phyloP scores from a whole-genome alignment of 2,888 invertebrate species.

The Torymus texanus region DNA sequence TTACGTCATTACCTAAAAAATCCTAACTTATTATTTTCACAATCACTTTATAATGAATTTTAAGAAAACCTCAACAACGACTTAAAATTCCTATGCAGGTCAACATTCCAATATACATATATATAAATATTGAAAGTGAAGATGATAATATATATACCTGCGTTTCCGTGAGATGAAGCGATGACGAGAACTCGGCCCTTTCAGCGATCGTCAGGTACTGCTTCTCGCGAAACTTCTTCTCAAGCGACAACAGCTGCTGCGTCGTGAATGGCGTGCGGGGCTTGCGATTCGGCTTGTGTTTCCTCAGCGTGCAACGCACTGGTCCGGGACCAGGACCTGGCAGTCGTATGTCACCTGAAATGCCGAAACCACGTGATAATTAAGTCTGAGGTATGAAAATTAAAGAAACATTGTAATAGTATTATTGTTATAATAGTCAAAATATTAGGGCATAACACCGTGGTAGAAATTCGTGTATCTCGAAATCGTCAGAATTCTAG shows the following conservation, averaged over 20 bases:
- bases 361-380: background rate
- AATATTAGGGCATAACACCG: background rate
- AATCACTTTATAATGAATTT: no score
- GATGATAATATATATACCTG: constrained; percentile 82
- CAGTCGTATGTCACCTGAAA: constrained; percentile 70
- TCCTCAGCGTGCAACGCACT: constrained; percentile 90
- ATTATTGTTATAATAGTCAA: background rate
- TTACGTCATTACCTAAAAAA: no score
- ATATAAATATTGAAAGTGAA: no score
- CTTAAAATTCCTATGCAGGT: no score
- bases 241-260: constrained; percentile 93
- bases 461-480: no score
- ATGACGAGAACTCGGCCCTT: constrained; percentile 97
- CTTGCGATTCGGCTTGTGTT: constrained; percentile 98
- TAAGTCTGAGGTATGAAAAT: no score
- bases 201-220: constrained; percentile 99
- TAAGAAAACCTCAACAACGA: no score
- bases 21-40: no score
- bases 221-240: constrained; percentile 97
- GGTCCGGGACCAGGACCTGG: constrained; percentile 79
- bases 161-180: constrained; percentile 93
- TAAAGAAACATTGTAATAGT: no score
- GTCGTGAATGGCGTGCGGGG: constrained; percentile 99
- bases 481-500: no score
- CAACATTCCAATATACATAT: no score